Evolutionary conservation across 2,113 vertebrate species (phyloP).

Genomic region (Pampusana beccarii): DNA sequence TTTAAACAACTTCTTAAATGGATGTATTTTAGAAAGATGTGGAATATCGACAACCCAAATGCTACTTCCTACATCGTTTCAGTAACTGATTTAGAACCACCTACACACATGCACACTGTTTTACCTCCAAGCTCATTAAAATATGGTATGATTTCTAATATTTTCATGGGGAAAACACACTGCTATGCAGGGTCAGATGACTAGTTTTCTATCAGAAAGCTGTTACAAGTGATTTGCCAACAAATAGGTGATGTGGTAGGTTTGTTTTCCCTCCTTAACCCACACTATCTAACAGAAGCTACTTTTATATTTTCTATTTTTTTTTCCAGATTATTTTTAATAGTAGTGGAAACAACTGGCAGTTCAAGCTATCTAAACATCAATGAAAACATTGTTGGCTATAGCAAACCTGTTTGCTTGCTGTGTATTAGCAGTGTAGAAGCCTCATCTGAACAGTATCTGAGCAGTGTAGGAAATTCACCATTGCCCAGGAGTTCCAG

Average conservation of each 20-base stretch:
- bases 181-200: not conserved
- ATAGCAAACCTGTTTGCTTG: not conserved
- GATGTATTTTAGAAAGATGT: not conserved
- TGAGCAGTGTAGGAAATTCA: not conserved
- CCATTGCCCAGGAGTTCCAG: not conserved
- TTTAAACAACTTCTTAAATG: not conserved
- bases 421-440: not conserved
- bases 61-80: not conserved
- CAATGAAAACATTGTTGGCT: not conserved
- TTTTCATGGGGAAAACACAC: not conserved
- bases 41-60: not conserved
- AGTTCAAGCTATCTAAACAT: not conserved
- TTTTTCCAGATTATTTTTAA: not conserved
- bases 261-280: not conserved
- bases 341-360: not conserved
- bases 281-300: accelerated
- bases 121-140: not conserved
- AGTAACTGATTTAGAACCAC: not conserved
- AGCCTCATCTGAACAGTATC: not conserved
- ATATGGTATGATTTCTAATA: not conserved
- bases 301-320: not conserved
- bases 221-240: not conserved
- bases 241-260: not conserved
- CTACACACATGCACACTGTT: not conserved
- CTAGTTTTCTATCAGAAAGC: not conserved